A percentile compares a stretch with the other conserved stretches of the same genome.
Conservation (phyloP, 1,140 invertebrate species). For the Ptiloglossa arizonensis region DNA sequence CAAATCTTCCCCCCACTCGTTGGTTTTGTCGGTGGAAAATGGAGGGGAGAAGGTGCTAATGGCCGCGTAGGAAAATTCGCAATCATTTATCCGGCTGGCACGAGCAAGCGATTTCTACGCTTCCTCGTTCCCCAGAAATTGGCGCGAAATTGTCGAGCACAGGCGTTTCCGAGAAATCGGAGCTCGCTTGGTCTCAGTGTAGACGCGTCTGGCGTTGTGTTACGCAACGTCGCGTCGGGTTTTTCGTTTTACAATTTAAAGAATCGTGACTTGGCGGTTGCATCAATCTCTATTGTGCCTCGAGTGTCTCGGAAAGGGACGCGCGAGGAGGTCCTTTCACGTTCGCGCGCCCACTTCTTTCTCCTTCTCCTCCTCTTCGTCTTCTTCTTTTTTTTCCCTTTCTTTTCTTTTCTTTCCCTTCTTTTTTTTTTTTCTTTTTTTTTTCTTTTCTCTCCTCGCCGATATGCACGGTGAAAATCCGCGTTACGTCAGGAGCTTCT, state of each 20-base stretch:
- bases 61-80: not conserved
- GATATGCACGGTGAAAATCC: slow-evolving; percentile 30
- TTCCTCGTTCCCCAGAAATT: slow-evolving; percentile 50
- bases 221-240: slow-evolving; percentile 23
- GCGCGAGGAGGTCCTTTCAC: slow-evolving; percentile 16
- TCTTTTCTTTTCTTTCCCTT: too few species aligned
- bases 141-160: slow-evolving; percentile 26
- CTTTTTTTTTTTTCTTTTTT: not conserved
- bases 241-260: slow-evolving; percentile 23
- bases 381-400: too few species aligned
- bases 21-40: too few species aligned
- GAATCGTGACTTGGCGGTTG: slow-evolving; percentile 29
- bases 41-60: too few species aligned
- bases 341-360: slow-evolving; percentile 20
- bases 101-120: slow-evolving; percentile 1
- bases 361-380: too few species aligned
- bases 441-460: too few species aligned
- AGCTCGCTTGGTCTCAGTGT: not conserved
- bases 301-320: not conserved
- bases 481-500: slow-evolving; percentile 43
- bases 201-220: slow-evolving; percentile 28
- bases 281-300: slow-evolving; percentile 46
- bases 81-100: slow-evolving; percentile 24
- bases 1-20: too few species aligned
- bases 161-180: slow-evolving; percentile 35